These are phyloP conservation scores for Drosophila punjabiensis DNA, from an alignment of 1,140 invertebrate genomes.

Conservation along the genomic window DNA sequence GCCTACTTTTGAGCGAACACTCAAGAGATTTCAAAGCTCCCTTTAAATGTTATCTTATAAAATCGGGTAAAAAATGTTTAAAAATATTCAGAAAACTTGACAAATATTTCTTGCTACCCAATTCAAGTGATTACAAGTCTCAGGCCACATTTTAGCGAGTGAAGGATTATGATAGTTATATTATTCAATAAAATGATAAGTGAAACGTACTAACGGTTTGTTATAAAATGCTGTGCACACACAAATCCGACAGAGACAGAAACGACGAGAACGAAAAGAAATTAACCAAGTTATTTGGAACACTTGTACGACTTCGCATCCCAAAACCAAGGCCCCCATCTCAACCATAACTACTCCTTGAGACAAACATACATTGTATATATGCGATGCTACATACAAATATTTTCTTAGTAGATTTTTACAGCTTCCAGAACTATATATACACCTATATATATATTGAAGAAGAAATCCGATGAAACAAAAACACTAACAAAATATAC, in stretches of 20 bases:
- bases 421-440: conserved; percentile 63
- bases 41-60: not conserved
- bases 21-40: not conserved
- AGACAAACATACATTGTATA: conserved; percentile 17
- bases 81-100: not conserved
- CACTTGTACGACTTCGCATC: not conserved
- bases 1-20: not conserved
- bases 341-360: not conserved
- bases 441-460: conserved; percentile 21
- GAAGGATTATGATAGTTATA: not conserved
- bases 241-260: conserved; percentile 26
- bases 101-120: not conserved
- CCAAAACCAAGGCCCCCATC: not conserved
- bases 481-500: conserved; percentile 3
- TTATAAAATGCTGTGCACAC: conserved; percentile 43
- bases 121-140: not conserved
- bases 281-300: conserved; percentile 1
- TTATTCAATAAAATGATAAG: conserved; percentile 2
- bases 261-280: not conserved
- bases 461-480: conserved; percentile 14
- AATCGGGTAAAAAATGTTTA: not conserved
- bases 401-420: conserved; percentile 83
- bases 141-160: not conserved
- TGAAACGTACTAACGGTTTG: conserved; percentile 39
- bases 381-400: conserved; percentile 54